Percentiles rank a stretch among this genome's conserved stretches.
phyloP scores from a whole-genome alignment of 2,888 invertebrate genomes.

The Choreutis nemorana region DNA sequence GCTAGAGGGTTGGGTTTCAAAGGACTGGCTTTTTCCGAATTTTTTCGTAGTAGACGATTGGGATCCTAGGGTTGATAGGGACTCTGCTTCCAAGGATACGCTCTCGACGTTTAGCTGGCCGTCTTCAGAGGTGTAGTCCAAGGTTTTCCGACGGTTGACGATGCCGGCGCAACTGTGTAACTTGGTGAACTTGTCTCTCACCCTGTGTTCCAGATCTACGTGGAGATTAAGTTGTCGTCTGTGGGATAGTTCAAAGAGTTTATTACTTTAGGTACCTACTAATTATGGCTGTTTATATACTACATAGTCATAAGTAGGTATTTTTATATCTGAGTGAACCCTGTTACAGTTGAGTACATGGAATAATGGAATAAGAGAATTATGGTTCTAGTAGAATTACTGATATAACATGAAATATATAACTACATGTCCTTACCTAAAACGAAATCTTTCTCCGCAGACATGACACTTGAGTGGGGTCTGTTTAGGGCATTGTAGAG shows the following conservation, averaged over 20 bases:
- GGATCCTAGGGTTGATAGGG: too few relatives aligned
- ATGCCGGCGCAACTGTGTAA: constrained; percentile 36
- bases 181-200: constrained; percentile 32
- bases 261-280: too few relatives aligned
- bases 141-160: constrained; percentile 12
- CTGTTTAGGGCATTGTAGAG: constrained; percentile 12
- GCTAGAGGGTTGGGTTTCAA: too few relatives aligned
- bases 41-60: too few relatives aligned
- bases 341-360: too few relatives aligned
- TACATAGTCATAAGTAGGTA: neutral
- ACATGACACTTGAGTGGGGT: constrained; percentile 24
- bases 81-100: neutral
- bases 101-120: constrained; percentile 12
- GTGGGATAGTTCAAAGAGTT: constrained; percentile 9
- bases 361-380: too few relatives aligned
- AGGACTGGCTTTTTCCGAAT: too few relatives aligned
- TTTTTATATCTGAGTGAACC: neutral
- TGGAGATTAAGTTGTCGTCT: constrained; percentile 42
- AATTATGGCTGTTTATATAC: neutral
- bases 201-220: constrained; percentile 31
- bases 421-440: constrained; percentile 20
- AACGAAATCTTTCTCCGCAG: constrained; percentile 37
- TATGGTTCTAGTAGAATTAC: too few relatives aligned
- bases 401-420: constrained; percentile 1
- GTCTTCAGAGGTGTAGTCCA: constrained; percentile 17